A percentile compares a stretch with the other conserved stretches of the same genome.
phyloP scores from a whole-genome alignment of 2,797 vertebrate species.

The Taeniopygia guttata region DNA sequence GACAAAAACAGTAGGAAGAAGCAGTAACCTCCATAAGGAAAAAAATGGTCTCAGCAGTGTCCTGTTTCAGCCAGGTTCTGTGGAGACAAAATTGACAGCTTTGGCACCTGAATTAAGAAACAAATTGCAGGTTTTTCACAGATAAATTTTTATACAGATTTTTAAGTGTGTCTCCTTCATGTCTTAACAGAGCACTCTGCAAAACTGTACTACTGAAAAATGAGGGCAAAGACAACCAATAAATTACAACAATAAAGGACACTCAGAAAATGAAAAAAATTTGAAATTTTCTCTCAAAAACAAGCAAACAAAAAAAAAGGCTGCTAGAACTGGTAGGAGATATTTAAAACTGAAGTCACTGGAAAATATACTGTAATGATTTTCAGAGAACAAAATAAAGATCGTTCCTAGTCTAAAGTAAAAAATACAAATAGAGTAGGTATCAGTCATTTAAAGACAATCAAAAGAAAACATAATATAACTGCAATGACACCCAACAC shows the following conservation, averaged over 20 bases:
- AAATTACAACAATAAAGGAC: not conserved
- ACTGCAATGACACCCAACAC: not conserved
- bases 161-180: not conserved
- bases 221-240: not conserved
- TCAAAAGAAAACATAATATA: not conserved
- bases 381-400: not conserved
- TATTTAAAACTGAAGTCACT: not conserved
- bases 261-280: not conserved
- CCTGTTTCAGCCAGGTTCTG: not conserved
- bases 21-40: not conserved
- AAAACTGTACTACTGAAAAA: not conserved
- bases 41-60: not conserved
- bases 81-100: not conserved
- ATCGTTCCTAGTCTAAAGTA: not conserved
- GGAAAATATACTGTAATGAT: not conserved
- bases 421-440: not conserved
- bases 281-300: not conserved
- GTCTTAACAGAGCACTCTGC: not conserved
- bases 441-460: not conserved
- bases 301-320: not conserved
- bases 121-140: not conserved
- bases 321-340: not conserved
- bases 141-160: not conserved
- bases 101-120: not conserved
- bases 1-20: not conserved